phyloP scores from a whole-genome alignment of 1,140 invertebrate genomes.

The Chironomus tepperi region DNA sequence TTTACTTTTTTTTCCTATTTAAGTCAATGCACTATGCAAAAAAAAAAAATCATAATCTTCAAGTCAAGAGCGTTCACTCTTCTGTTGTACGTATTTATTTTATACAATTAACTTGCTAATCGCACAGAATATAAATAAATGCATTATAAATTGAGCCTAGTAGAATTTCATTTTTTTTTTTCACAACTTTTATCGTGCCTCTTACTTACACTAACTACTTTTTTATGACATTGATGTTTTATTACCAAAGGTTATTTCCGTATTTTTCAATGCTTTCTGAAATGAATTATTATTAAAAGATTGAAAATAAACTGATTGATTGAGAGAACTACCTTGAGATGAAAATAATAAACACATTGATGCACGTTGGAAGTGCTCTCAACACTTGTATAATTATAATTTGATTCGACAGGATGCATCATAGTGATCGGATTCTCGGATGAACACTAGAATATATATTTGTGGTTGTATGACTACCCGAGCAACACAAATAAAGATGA shows the following conservation, averaged over 20 bases:
- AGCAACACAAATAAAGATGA: no score
- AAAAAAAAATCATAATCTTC: slow-evolving; percentile 4
- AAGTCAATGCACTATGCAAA: slow-evolving; percentile 12
- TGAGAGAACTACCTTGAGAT: neutral
- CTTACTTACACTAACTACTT: neutral
- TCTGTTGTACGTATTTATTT: neutral
- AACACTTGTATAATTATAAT: no score
- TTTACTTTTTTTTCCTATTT: neutral
- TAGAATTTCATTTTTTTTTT: no score
- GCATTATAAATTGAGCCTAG: no score
- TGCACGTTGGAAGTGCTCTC: neutral
- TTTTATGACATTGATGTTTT: slow-evolving; percentile 1
- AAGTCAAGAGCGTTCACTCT: slow-evolving; percentile 6
- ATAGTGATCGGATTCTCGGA: no score
- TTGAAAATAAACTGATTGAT: neutral
- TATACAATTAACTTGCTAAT: slow-evolving; percentile 4
- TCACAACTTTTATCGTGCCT: no score
- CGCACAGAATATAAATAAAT: neutral
- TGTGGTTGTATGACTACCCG: no score
- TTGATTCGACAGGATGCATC: no score
- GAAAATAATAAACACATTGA: slow-evolving; percentile 1
- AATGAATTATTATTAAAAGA: neutral
- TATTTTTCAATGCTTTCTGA: neutral
- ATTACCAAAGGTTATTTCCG: neutral
- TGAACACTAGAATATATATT: no score